Conservation (phyloP, 1,140 invertebrate genomes). For the Sycophaga agraensis region DNA sequence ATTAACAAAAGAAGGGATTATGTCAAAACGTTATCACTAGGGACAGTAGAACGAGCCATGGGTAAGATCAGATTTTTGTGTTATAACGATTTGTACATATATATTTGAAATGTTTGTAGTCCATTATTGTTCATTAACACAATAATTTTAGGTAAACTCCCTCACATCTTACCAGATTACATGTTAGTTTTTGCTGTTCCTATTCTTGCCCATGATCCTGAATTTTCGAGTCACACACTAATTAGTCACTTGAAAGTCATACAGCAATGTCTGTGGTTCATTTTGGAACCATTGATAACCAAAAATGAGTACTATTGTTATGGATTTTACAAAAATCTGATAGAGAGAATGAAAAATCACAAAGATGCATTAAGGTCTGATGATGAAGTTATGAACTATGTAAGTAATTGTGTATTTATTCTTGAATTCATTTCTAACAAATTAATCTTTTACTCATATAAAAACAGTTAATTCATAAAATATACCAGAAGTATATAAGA, state of each 20-base stretch:
- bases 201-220: slow-evolving; percentile 87
- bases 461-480: no score
- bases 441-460: no score
- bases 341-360: slow-evolving; percentile 90
- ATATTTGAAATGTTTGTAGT: background rate
- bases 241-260: slow-evolving; percentile 73
- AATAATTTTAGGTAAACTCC: slow-evolving; percentile 63
- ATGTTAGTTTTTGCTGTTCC: slow-evolving; percentile 94
- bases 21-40: slow-evolving; percentile 74
- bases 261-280: slow-evolving; percentile 87
- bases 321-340: slow-evolving; percentile 91
- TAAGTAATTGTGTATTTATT: slow-evolving; percentile 55
- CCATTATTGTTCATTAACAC: background rate
- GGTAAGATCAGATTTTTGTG: slow-evolving; percentile 41
- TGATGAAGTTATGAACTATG: slow-evolving; percentile 78
- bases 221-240: slow-evolving; percentile 75
- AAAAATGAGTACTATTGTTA: slow-evolving; percentile 94
- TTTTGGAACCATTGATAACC: slow-evolving; percentile 88
- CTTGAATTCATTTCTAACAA: no score
- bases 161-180: slow-evolving; percentile 93
- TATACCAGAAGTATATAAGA: no score
- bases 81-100: background rate
- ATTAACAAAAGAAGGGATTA: slow-evolving; percentile 89
- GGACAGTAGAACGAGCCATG: slow-evolving; percentile 58
- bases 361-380: slow-evolving; percentile 84